Evolutionary conservation across 2,797 vertebrate species (phyloP), one percentile per base, ranked within the genome.

Genomic region (Eurystomus glaucurus): DNA sequence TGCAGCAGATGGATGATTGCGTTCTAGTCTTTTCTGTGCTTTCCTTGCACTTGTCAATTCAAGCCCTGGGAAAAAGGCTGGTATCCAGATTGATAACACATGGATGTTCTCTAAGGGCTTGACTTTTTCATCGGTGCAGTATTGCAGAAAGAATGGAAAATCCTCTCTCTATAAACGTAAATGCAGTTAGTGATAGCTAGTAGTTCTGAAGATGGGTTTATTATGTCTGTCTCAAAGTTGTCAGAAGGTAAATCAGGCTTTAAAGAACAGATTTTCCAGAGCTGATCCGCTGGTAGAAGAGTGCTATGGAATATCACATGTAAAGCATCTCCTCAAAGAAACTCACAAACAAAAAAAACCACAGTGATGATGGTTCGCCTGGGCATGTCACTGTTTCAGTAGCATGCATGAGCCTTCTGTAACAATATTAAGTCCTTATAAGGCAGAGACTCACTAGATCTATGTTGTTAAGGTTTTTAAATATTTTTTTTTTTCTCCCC

Each of bases 21-120:
- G 19, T 96, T 97, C 95, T 85, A 91, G 93, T 54, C 41, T 65
- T 95, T 92, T 95, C 95, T 91, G 83, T 77, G 58, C 83, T 95
- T 96, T 93, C 65, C 70, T 92, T 91, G 80, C 74, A 91, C 94
- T 96, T 95, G 81, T 91, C 92, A 96, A 28, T 91, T 88, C 60
- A 79, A 95, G 66, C 80, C 37, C 60, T 74, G 58, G 70, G 74
- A 94, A 92, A 66, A 96, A 88, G 45, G 26, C 81, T 96, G 68
- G 45, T 92, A 83, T 80, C 45, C 81, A 97, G 84, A 92, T 54
- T 89, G 86, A 83, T 95, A 94, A 54, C 68, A 89, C 90, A 71
- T 61, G 92, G 52, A 51, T 77, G 55, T 89, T 94, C 92, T 95
- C 94, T 85, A 85, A 95, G 81, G 94, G 92, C 77, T 92, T 92